A percentile compares a stretch with the other conserved stretches of the same genome.
These are phyloP conservation scores for Lasioglossum villosulum DNA, from an alignment of 2,888 invertebrate species.

Conservation along the genomic window DNA sequence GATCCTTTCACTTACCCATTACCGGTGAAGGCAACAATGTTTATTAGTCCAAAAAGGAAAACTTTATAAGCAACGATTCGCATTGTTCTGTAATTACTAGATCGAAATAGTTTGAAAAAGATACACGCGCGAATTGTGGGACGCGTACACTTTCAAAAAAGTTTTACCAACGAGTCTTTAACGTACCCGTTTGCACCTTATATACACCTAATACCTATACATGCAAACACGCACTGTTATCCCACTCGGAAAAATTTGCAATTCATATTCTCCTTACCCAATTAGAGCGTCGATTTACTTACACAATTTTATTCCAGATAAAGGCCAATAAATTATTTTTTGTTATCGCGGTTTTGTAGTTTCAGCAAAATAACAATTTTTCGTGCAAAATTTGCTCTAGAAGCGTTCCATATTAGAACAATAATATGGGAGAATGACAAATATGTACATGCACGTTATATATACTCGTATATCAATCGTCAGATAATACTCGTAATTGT, in stretches of 20 bases:
- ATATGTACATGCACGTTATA: no score
- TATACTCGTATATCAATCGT: background rate
- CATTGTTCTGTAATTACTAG: background rate
- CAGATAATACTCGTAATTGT: conserved; percentile 2
- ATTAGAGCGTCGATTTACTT: background rate
- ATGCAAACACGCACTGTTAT: background rate
- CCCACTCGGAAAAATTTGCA: background rate
- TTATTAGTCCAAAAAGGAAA: conserved; percentile 21
- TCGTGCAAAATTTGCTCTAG: background rate
- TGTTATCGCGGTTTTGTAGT: background rate
- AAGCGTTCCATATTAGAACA: background rate
- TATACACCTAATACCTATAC: background rate
- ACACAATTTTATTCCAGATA: background rate
- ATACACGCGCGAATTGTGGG: background rate
- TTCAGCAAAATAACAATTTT: background rate
- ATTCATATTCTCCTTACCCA: background rate
- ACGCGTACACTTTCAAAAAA: background rate
- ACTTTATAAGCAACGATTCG: background rate
- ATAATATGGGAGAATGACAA: background rate
- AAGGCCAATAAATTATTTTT: background rate
- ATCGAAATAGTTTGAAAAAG: background rate
- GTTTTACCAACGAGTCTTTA: background rate
- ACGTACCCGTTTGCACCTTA: background rate
- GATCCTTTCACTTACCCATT: conserved; percentile 58
- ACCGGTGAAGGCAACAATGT: background rate